Evolutionary conservation across 2,888 invertebrate genomes (phyloP).

Genomic region (Encarsia formosa): DNA sequence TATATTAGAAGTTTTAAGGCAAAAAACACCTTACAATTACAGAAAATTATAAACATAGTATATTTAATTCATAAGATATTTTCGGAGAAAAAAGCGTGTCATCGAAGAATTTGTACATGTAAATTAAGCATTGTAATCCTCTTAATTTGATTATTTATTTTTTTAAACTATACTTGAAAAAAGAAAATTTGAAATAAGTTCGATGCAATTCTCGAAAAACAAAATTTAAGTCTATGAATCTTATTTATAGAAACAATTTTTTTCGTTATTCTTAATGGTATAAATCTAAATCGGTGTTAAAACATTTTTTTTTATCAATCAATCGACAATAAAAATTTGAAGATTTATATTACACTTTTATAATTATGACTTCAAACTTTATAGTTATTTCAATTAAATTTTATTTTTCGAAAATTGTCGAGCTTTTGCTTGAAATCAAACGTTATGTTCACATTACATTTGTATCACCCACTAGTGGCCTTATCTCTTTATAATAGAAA

Average conservation of each 20-base stretch:
- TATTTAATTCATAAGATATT: constrained; percentile 33
- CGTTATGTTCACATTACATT: constrained; percentile 47
- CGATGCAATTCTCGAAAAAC: constrained; percentile 21
- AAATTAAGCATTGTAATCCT: constrained; percentile 19
- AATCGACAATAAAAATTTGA: no score
- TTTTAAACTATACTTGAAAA: constrained; percentile 22
- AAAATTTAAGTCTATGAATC: constrained; percentile 11
- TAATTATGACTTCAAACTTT: no score
- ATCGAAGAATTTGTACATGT: constrained; percentile 22
- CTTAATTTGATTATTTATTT: constrained; percentile 24
- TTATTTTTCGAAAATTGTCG: constrained; percentile 32
- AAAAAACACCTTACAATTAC: constrained; percentile 5
- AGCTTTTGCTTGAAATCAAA: constrained; percentile 37
- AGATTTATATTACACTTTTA: no score
- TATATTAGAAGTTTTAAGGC: constrained; percentile 24
- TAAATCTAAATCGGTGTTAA: no score
- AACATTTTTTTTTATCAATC: no score
- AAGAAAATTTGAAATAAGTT: constrained; percentile 23
- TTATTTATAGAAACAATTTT: neutral
- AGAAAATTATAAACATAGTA: constrained; percentile 15
- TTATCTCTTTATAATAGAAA: constrained; percentile 44
- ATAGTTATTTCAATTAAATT: constrained; percentile 8
- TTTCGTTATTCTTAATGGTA: no score
- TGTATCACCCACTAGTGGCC: constrained; percentile 51
- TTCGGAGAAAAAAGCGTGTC: constrained; percentile 30